phyloP scores from a whole-genome alignment of 2,797 vertebrate genomes.

The Sebastolobus altivelis region DNA sequence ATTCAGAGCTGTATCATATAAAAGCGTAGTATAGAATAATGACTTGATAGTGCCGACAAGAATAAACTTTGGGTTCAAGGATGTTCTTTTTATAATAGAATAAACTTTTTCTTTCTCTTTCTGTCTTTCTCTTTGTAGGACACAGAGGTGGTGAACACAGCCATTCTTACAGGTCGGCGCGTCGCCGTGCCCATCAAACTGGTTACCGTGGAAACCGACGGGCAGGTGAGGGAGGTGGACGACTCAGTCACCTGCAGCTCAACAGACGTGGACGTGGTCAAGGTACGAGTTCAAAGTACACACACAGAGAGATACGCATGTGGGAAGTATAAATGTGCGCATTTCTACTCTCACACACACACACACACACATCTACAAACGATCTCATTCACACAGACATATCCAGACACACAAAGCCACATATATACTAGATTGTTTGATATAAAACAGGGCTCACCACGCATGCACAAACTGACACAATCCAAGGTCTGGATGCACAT shows the following conservation, averaged over 20 bases:
- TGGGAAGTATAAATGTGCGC: too few species aligned
- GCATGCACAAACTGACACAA: background rate
- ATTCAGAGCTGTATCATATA: background rate
- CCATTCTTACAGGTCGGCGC: slow-evolving; percentile 83
- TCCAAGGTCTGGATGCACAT: background rate
- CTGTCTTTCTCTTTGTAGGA: slow-evolving; percentile 66
- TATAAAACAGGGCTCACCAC: background rate
- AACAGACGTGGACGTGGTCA: slow-evolving; percentile 84
- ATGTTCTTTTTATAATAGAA: background rate
- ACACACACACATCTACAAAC: background rate
- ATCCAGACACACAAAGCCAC: background rate
- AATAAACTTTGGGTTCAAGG: background rate
- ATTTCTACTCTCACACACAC: background rate
- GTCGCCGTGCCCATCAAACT: slow-evolving; percentile 83
- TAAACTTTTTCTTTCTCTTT: background rate
- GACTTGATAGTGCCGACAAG: background rate
- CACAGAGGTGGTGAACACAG: slow-evolving; percentile 86
- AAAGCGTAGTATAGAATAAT: background rate
- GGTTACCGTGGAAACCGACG: slow-evolving; percentile 84
- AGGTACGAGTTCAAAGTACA: slow-evolving; percentile 63
- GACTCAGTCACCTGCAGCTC: slow-evolving; percentile 83
- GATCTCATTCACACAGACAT: background rate
- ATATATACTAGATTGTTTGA: background rate
- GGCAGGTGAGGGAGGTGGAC: slow-evolving; percentile 84
- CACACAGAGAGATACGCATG: background rate